These are phyloP conservation scores for Hystrix brachyura DNA, from an alignment of 2,113 vertebrate genomes.

Conservation along the genomic window DNA sequence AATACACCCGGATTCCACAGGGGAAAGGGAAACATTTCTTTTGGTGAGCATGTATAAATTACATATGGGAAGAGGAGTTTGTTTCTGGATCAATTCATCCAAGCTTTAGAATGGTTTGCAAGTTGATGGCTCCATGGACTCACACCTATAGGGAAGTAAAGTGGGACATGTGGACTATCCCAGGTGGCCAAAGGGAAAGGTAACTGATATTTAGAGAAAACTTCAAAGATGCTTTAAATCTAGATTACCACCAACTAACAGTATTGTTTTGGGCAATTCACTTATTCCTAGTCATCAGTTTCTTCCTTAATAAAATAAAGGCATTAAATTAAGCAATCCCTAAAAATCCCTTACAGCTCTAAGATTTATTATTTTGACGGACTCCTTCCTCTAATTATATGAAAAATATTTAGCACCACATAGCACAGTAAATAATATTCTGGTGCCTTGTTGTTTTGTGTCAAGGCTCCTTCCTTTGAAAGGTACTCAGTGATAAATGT, in stretches of 20 bases:
- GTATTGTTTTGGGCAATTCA: neutral
- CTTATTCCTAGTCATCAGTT: neutral
- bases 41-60: neutral
- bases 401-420: slow-evolving; percentile 37
- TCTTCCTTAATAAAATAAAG: slow-evolving; percentile 16
- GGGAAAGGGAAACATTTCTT: slow-evolving; percentile 22
- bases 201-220: neutral
- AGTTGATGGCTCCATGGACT: neutral
- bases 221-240: neutral
- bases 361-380: slow-evolving; percentile 55
- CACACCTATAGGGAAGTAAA: neutral
- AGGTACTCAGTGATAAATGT: slow-evolving; percentile 46
- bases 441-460: slow-evolving; percentile 42
- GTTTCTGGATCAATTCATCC: neutral
- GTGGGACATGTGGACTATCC: neutral
- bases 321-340: neutral
- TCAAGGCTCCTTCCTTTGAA: slow-evolving; percentile 45
- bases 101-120: neutral
- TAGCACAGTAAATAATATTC: slow-evolving; percentile 48
- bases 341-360: neutral
- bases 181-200: neutral
- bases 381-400: slow-evolving; percentile 49
- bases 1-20: neutral
- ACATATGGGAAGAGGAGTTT: neutral
- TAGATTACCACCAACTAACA: neutral